Evolutionary conservation across 1,140 invertebrate species (phyloP), one percentile per base, ranked within the genome.

Genomic region (Temnothorax curvispinosus): DNA sequence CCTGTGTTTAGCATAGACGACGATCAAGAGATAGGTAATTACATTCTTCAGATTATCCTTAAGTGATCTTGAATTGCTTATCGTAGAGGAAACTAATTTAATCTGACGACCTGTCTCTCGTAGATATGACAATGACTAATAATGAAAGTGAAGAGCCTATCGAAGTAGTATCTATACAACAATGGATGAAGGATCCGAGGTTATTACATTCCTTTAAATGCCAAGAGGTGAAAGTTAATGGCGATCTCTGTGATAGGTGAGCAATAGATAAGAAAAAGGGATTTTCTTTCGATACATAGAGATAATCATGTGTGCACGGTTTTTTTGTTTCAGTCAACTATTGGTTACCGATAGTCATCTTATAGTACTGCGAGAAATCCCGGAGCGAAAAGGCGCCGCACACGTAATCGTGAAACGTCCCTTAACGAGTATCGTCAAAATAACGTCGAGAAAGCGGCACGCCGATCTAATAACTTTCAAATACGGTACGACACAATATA

Each of bases 391-490:
- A 96, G 96, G 97, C 7, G 97, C 97, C 90, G 98, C 98, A 0
- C 97, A 98, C 93, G 97, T 99, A 3, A 97, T 98, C 88, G 98
- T 98, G 0, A 96, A 98, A 87, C 96, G 98, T 52, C 97, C 98
- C 1, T 96, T 99, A 67, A 97, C 98, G 15, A 97, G 97, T 56
- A 98, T 99, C 90, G 98, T 99, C 15, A 99, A 98, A 96, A 99
- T 99, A 85, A 99, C 99, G 1, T 99, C 98, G 11, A 98, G 99
- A 94, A 99, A 99, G 94, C 97, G 97, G 78, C 97, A 98, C 94
- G 98, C 99, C 0, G 98, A 99, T 94, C 95, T 99, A 84, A 99
- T 99, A 85, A 99, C 99, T 4, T 99, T 99, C 94, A 99, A 99
- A 94, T 99, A 99, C 93, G 98, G 98, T 18, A 96, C 97, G 44